Evolutionary conservation across 2,888 invertebrate species (phyloP), one percentile per base, ranked within the genome.

Genomic region (Dicycla oo): DNA sequence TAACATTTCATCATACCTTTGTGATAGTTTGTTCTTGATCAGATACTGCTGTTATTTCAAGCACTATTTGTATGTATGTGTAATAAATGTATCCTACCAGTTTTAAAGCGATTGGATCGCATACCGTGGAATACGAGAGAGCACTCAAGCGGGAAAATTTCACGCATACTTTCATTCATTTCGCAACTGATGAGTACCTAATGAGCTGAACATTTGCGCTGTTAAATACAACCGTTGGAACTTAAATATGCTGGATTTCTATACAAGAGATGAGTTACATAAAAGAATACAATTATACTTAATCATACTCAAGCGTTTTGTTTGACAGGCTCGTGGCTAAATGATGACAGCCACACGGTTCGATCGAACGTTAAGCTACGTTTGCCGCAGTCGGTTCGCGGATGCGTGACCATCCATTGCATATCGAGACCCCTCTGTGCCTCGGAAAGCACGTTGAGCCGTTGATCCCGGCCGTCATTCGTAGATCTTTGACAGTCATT

Each of bases 101-200:
- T 23, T 77, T 40, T 60, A 60, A 58, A 57, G 23, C 58, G 70
- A 20, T 47, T 4, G 23, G 20, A 40, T 69, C n/a, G 30, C 73
- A 58, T 72, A 20, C 15, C 51, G 34, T 30, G 23, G 47, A 30
- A 47, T 40, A 40, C 57, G 18, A 40, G 51, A 58, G 73, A 53
- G 26, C 8, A 51, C 51, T 79, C 40, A 79, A 53, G 62, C 73
- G 73, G 34, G 73, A 78, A 30, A 72, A 62, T 75, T 75, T 75
- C 73, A 75, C 79, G 75, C 79, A 73, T 78, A 75, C 40, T 75
- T 79, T 75, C 73, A 78, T 75, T 61, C 57, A 75, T 72, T 71
- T 62, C 38, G 45, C 57, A 79, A 75, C 58, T 75, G 73, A 75
- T 78, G 75, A 53, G 51, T 57, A 75, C 75, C 73, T 78, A 75